Base-by-base conservation (phyloP, 2,113 vertebrate species). In the Mystacornis crossleyi region DNA sequence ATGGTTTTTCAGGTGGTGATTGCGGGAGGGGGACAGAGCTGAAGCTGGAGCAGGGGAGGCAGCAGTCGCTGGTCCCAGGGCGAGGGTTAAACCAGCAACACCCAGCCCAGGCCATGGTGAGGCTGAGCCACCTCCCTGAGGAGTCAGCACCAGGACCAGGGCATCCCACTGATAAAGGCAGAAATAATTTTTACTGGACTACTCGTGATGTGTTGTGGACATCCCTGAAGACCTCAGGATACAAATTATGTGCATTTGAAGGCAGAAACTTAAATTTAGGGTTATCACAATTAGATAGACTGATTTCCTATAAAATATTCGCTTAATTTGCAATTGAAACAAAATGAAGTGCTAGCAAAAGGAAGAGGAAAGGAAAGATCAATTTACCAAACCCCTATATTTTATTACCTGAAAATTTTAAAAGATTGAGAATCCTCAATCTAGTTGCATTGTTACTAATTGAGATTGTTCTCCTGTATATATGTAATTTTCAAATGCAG, bases 141-240 rank as follows among this genome's bases (percentile, higher is more conserved):
- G 6, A 8, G 8, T 25, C 18, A 50, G 10, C 0, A 0, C 15
- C 26, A 53, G 31, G 26, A 28, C 4, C 1, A 26, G 3, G 4
- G 2, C 12, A 8, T 19, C 9, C 33, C 3, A 19, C 36, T 43
- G 26, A 24, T 13, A 5, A 48, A 6, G 12, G 19, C 14, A 58
- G 34, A 62, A 48, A 18, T 23, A 5, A 4, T 38, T 42, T 28
- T 48, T 33, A 29, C 17, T 4, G 0, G 24, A 7, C 4, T 55
- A 14, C 18, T 51, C 21, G 9, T 54, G 26, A 26, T 40, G 4
- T 25, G 13, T 11, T 43, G 17, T 5, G 73, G 25, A n/a, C 14
- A 45, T 26, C 13, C 20, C 12, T n/a, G 36, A 70, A 42, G 36
- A 51, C 14, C 8, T 69, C 20, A 54, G 29, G 15, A 60, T 25